A percentile compares a stretch with the other conserved stretches of the same genome.
Evolutionary conservation across 2,113 vertebrate genomes (phyloP).

Genomic region (Malurus cyaneus): DNA sequence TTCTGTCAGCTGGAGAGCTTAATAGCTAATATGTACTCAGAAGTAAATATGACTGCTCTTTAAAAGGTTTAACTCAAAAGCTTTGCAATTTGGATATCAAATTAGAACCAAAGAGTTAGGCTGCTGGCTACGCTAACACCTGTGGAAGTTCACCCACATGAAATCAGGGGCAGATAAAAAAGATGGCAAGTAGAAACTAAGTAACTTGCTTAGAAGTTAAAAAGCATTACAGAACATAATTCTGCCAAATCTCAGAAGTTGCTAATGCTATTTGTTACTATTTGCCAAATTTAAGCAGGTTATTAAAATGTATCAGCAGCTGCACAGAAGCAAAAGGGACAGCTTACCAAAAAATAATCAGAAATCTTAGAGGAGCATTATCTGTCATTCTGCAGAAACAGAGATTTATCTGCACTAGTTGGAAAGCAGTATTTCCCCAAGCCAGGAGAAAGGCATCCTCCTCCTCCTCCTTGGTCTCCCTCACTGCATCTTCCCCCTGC

Average conservation of each 20-base stretch:
- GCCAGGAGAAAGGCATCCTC: rapidly evolving
- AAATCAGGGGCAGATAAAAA: neutral
- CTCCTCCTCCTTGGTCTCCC: neutral
- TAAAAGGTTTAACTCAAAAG: neutral
- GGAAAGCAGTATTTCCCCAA: neutral
- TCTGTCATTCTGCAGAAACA: neutral
- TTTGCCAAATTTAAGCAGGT: neutral
- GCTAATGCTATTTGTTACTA: neutral
- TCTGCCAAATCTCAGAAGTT: neutral
- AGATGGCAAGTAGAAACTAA: neutral
- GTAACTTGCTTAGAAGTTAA: neutral
- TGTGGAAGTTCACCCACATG: neutral
- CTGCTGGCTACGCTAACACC: neutral
- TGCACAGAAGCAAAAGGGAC: neutral
- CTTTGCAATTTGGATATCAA: neutral
- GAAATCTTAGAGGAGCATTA: rapidly evolving
- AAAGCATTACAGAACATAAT: neutral
- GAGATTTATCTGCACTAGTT: neutral
- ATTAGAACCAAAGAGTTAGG: neutral
- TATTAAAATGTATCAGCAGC: neutral
- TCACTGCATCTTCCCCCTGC: neutral
- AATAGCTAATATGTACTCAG: neutral
- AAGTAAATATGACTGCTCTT: neutral
- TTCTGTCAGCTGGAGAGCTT: constrained; percentile 25
- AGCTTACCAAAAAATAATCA: neutral